These are phyloP conservation scores for Leucophenga montana DNA, from an alignment of 2,888 invertebrate species.

Conservation along the genomic window DNA sequence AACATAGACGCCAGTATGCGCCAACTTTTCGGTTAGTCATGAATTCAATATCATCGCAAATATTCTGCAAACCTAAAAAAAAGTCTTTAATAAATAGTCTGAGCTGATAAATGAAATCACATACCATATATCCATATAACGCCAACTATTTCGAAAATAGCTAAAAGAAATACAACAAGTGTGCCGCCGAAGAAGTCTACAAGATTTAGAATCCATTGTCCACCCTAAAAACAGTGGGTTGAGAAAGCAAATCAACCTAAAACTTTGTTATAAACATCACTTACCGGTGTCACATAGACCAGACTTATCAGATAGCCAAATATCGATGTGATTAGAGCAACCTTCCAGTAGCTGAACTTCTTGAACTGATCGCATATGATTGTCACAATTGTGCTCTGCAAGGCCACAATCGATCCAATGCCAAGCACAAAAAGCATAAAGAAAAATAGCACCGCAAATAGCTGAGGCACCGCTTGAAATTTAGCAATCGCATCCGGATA, in stretches of 20 bases:
- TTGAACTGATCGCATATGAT: slow-evolving; percentile 82
- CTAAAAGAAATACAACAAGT: slow-evolving; percentile 77
- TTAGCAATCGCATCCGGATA: slow-evolving; percentile 89
- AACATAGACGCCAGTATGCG: slow-evolving; percentile 84
- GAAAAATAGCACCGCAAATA: slow-evolving; percentile 86
- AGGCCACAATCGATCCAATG: slow-evolving; percentile 83
- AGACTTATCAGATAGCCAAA: slow-evolving; percentile 79
- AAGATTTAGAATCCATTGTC: slow-evolving; percentile 77
- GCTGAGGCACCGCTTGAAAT: slow-evolving; percentile 81
- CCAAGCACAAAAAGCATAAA: slow-evolving; percentile 87
- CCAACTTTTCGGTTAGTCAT: slow-evolving; percentile 81
- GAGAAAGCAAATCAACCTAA: background rate
- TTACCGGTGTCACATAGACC: slow-evolving; percentile 83
- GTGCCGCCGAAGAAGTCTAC: slow-evolving; percentile 79
- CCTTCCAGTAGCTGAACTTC: slow-evolving; percentile 76
- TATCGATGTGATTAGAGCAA: slow-evolving; percentile 76
- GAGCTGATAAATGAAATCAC: too few relatives aligned
- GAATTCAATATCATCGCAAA: slow-evolving; percentile 83
- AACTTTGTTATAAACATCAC: slow-evolving; percentile 63
- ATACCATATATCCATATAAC: slow-evolving; percentile 78
- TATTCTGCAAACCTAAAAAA: slow-evolving; percentile 76
- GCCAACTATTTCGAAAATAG: slow-evolving; percentile 76
- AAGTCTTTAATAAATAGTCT: too few relatives aligned
- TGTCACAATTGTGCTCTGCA: slow-evolving; percentile 80
- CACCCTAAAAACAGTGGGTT: slow-evolving; percentile 73